Evolutionary conservation across 2,113 vertebrate species (phyloP).

Genomic region (Glareola pratincola): DNA sequence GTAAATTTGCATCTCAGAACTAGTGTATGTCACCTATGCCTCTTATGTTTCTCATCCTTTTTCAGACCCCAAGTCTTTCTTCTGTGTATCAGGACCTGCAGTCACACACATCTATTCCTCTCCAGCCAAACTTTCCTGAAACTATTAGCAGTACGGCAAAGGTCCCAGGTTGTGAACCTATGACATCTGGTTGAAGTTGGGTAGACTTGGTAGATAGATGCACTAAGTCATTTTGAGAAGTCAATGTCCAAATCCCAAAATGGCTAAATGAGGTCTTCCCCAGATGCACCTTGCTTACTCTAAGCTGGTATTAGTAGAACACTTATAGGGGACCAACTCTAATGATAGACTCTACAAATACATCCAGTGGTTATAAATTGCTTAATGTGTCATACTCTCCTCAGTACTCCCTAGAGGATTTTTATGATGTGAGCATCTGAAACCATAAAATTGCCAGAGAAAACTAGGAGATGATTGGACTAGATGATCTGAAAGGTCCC

Average conservation of each 20-base stretch:
- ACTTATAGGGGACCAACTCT: background rate
- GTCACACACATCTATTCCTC: background rate
- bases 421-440: background rate
- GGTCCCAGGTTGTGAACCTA: background rate
- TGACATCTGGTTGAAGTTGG: background rate
- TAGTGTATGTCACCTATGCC: background rate
- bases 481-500: no score
- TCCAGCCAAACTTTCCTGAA: background rate
- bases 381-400: background rate
- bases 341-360: constrained; percentile 20
- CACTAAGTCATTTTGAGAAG: background rate
- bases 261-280: background rate
- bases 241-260: background rate
- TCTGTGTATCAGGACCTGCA: background rate
- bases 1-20: background rate
- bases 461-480: background rate
- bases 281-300: background rate
- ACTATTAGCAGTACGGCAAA: background rate
- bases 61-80: background rate
- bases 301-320: background rate
- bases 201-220: background rate
- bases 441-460: constrained; percentile 6
- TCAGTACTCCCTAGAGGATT: background rate
- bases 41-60: background rate
- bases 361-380: background rate